phyloP scores from a whole-genome alignment of 2,888 invertebrate species.

The Nebria brevicollis region DNA sequence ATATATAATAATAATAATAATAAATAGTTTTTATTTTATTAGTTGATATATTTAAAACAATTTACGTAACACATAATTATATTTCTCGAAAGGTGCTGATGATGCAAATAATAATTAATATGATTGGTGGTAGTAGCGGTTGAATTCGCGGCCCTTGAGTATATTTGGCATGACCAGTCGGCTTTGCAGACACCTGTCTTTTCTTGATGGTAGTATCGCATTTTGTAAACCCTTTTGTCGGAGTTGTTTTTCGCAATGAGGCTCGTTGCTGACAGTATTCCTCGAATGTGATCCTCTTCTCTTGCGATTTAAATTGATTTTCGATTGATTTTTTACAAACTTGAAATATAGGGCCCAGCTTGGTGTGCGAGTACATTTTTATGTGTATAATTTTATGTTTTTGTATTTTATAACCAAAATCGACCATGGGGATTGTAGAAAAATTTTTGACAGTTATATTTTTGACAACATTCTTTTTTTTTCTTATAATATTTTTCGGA shows the following conservation, averaged over 20 bases:
- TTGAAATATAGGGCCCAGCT: neutral
- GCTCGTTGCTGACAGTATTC: neutral
- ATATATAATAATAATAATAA: too few species aligned
- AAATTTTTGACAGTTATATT: neutral
- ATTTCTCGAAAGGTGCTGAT: conserved; percentile 7
- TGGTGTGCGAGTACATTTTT: neutral
- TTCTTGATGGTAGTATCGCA: neutral
- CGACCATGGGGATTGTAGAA: neutral
- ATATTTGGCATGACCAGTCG: too few species aligned
- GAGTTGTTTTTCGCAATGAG: neutral
- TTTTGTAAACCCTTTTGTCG: neutral
- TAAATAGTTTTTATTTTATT: too few species aligned
- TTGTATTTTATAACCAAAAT: neutral
- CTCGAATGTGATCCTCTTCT: neutral
- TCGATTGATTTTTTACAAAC: neutral
- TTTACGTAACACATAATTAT: neutral
- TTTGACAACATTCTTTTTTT: neutral
- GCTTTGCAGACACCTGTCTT: neutral
- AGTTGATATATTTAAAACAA: neutral
- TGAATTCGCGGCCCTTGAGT: neutral
- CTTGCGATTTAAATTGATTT: neutral
- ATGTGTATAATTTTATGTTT: neutral
- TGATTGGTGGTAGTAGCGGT: neutral
- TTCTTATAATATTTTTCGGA: neutral
- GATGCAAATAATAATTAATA: neutral